These are phyloP conservation scores for Cladopsammia gracilis DNA, from an alignment of 64 coral and sea anemone species.

Conservation along the genomic window DNA sequence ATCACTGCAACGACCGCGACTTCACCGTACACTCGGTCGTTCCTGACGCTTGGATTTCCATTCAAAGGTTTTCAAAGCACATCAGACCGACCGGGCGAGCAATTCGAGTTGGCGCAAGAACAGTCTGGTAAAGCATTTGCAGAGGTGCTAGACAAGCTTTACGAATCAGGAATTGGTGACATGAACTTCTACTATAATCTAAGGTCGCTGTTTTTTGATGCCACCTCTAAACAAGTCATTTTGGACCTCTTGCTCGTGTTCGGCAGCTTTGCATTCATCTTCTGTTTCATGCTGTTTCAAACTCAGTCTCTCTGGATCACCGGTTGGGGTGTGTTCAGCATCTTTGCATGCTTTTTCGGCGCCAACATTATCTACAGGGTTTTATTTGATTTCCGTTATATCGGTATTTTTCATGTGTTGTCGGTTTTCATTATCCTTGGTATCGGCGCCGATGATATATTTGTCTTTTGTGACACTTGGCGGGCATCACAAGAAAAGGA, in stretches of 20 bases:
- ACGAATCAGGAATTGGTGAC: slow-evolving; percentile 32
- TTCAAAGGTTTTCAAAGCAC: slow-evolving; percentile 24
- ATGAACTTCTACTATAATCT: slow-evolving; percentile 50
- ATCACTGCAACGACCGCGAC: neutral
- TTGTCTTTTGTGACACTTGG: slow-evolving; percentile 71
- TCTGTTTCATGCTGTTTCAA: slow-evolving; percentile 63
- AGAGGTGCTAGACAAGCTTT: neutral
- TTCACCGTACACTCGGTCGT: neutral
- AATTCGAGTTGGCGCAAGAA: neutral
- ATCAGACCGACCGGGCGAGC: slow-evolving; percentile 12
- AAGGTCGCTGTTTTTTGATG: slow-evolving; percentile 26
- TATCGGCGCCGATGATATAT: slow-evolving; percentile 63
- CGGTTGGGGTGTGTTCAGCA: slow-evolving; percentile 64
- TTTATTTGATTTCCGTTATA: slow-evolving; percentile 62
- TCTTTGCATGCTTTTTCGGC: slow-evolving; percentile 49
- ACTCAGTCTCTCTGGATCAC: slow-evolving; percentile 71
- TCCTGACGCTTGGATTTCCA: slow-evolving; percentile 26
- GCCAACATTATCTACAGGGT: slow-evolving; percentile 64
- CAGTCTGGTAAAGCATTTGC: slow-evolving; percentile 41
- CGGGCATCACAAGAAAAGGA: neutral
- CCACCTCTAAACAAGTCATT: slow-evolving; percentile 41
- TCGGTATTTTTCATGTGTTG: slow-evolving; percentile 70
- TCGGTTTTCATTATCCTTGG: slow-evolving; percentile 70
- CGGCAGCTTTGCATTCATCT: slow-evolving; percentile 62
- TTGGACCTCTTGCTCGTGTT: slow-evolving; percentile 44